Evolutionary conservation across 2,113 vertebrate genomes (phyloP), one percentile per base, ranked within the genome.

Genomic region (Chascanopsetta lugubris): DNA sequence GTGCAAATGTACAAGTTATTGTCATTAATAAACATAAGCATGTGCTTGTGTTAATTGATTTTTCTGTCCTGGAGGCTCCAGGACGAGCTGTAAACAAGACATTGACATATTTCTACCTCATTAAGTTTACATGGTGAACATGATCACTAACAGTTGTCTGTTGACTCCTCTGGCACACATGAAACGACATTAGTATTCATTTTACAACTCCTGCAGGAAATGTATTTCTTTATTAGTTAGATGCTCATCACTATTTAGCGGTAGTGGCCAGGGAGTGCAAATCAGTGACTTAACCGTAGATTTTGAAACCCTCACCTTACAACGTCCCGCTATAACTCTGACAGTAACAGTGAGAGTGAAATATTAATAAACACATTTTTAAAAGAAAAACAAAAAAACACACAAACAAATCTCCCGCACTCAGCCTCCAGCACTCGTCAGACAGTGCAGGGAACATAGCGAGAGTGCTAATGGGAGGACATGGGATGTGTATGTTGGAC

Each of bases 31-130:
- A n/a, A n/a, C n/a, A n/a, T n/a, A n/a, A n/a, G 29, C 29, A 30
- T 30, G 20, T 13, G 29, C 22, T 15, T 25, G 32, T 4, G 8
- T 46, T 34, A 40, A 46, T 25, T 17, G 8, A 21, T 30, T 27
- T n/a, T 29, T 53, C 10, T 18, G 24, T 29, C 3, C 30, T 11
- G 2, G 8, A 47, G 6, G 11, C 6, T n/a, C 29, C 22, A 21
- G 5, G 58, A 55, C 3, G 30, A 47, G 12, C 24, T 69, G 40
- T 54, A 54, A 59, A 69, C 60, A 64, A 60, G 30, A 49, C n/a
- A 25, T 22, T 20, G 2, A 13, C 8, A 58, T 24, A 50, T 51
- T 45, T 59, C 9, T 13, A 15, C 45, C 46, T 30, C 25, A 43
- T 50, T 20, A 43, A 69, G 38, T 40, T 40, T n/a, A 43, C 34